These are phyloP conservation scores for Junonia oenone DNA, from an alignment of 2,888 invertebrate species.

Conservation along the genomic window DNA sequence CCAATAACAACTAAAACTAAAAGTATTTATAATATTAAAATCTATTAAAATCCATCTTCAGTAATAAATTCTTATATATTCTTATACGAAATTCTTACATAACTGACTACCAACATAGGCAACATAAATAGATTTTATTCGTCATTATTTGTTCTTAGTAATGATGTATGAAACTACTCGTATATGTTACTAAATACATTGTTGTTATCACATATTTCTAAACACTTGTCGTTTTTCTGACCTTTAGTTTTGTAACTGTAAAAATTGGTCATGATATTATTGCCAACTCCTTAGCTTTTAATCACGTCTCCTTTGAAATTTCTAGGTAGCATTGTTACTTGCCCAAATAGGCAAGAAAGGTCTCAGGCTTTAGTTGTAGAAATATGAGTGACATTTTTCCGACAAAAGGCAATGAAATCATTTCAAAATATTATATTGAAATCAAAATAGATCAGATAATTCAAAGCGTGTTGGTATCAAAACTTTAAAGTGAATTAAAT, in stretches of 20 bases:
- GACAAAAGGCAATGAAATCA: too few species aligned
- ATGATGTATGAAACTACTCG: not conserved
- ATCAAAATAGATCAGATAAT: too few species aligned
- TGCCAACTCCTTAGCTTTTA: not conserved
- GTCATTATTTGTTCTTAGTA: not conserved
- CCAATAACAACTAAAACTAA: not conserved
- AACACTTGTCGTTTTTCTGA: not conserved
- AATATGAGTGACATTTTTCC: too few species aligned
- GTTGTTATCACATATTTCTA: not conserved
- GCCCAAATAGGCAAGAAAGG: too few species aligned
- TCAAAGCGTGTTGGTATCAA: too few species aligned
- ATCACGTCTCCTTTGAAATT: not conserved
- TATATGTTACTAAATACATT: not conserved
- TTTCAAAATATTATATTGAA: too few species aligned
- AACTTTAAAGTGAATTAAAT: too few species aligned
- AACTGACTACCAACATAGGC: not conserved
- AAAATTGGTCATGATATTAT: not conserved
- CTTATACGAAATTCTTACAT: not conserved
- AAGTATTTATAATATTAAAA: not conserved
- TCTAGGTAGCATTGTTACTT: not conserved
- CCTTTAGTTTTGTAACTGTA: not conserved
- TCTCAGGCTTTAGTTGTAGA: too few species aligned
- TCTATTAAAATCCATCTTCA: not conserved
- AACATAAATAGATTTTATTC: not conserved
- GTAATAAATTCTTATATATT: not conserved